These are phyloP conservation scores for Lagria hirta DNA, from an alignment of 2,888 invertebrate genomes.

Conservation along the genomic window DNA sequence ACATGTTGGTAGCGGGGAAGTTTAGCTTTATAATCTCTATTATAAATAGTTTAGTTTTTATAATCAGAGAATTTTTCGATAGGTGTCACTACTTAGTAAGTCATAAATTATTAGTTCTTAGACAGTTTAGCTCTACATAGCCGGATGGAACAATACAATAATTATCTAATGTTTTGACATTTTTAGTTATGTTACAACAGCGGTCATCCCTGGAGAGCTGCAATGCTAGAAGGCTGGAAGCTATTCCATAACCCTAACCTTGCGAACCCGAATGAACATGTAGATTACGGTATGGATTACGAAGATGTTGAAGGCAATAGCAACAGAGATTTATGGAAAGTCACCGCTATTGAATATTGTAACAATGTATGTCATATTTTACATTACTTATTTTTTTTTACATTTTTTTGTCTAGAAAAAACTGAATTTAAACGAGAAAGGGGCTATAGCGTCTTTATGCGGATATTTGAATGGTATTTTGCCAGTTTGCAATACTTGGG, in stretches of 20 bases:
- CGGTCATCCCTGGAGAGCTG: conserved; percentile 91
- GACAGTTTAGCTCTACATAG: not conserved
- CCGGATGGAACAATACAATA: not conserved
- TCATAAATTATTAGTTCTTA: too few species aligned
- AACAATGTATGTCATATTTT: conserved; percentile 45
- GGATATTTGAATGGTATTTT: conserved; percentile 80
- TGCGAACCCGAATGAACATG: conserved; percentile 46
- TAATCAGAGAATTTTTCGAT: too few species aligned
- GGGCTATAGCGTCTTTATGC: conserved; percentile 76
- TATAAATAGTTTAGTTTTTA: too few species aligned
- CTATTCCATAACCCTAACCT: conserved; percentile 84
- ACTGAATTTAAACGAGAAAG: conserved; percentile 63
- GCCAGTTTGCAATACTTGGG: conserved; percentile 79
- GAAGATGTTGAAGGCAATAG: conserved; percentile 75
- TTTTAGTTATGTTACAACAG: conserved; percentile 72
- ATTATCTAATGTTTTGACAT: not conserved
- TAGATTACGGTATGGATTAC: conserved; percentile 18
- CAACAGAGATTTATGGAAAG: conserved; percentile 77
- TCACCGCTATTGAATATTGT: conserved; percentile 64
- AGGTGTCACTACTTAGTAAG: too few species aligned
- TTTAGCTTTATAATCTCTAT: too few species aligned
- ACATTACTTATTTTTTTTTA: conserved; percentile 1
- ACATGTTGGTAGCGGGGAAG: too few species aligned
- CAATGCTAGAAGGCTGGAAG: conserved; percentile 87
- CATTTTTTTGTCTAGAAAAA: conserved; percentile 49